Percentiles rank a stretch among this genome's conserved stretches.
Conservation (phyloP, 2,113 vertebrate genomes). For the Corydoras sp. region DNA sequence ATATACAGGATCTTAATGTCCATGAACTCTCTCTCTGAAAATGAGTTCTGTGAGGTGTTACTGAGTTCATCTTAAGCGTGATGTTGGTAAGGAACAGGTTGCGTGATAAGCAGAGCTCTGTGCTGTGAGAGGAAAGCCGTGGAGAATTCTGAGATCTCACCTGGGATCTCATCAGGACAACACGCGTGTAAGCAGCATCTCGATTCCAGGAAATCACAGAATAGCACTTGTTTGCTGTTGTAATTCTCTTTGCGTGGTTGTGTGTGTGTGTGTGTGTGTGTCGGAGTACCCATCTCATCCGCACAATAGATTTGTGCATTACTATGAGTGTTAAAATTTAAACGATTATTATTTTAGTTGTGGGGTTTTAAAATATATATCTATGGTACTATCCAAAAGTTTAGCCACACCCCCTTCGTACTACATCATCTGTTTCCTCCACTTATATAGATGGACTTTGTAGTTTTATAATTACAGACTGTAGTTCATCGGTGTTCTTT, state of each 20-base stretch:
- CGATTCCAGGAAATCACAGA: constrained; percentile 33
- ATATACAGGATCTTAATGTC: no score
- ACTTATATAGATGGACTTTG: no score
- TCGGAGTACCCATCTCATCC: background rate
- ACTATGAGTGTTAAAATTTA: no score
- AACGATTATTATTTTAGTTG: no score
- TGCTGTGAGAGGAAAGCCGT: constrained; percentile 11
- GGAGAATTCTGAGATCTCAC: constrained; percentile 32
- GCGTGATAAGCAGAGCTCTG: constrained; percentile 23
- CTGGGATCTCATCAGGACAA: constrained; percentile 36
- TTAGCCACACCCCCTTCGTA: no score
- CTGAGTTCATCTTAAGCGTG: background rate
- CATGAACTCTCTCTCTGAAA: background rate
- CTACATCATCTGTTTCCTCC: no score
- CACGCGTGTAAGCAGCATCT: constrained; percentile 19
- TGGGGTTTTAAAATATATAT: no score
- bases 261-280: constrained; percentile 22
- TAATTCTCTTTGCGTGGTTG: background rate
- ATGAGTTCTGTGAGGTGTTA: background rate
- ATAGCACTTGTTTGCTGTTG: constrained; percentile 14
- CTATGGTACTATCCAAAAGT: no score
- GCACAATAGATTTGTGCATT: background rate
- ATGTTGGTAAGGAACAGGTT: background rate
- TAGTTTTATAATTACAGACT: no score
- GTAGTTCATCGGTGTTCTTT: no score